These are phyloP conservation scores for Strigamia maritima DNA, from an alignment of 2,888 invertebrate species.

Conservation along the genomic window DNA sequence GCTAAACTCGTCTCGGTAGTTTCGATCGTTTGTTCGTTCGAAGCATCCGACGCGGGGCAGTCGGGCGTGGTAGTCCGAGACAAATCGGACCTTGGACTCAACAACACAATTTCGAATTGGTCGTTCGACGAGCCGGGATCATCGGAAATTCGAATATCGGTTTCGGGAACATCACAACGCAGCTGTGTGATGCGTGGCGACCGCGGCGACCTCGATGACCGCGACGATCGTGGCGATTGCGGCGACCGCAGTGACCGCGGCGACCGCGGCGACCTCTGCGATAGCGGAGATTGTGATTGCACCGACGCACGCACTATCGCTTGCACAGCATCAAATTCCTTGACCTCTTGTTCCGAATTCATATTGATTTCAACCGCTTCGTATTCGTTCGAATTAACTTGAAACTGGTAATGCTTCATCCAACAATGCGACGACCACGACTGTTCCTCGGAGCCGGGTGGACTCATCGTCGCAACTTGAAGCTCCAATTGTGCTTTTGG, in stretches of 20 bases:
- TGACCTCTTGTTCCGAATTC: neutral
- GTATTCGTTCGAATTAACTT: neutral
- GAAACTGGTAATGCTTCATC: neutral
- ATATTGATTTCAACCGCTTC: neutral
- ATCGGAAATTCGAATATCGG: neutral
- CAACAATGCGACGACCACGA: slow-evolving; percentile 37
- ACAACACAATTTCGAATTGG: neutral
- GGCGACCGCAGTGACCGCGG: too few relatives aligned
- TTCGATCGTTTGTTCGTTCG: neutral
- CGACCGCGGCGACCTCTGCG: too few relatives aligned
- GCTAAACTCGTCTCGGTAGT: neutral
- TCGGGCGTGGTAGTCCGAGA: neutral
- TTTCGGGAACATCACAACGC: neutral
- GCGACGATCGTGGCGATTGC: too few relatives aligned
- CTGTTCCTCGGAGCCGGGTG: slow-evolving; percentile 12
- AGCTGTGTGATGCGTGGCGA: neutral
- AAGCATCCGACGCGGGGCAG: neutral
- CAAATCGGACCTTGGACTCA: neutral
- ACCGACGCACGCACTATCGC: too few relatives aligned
- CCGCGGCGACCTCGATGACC: neutral
- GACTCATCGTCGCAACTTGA: neutral
- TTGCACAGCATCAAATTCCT: neutral
- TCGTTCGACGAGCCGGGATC: neutral
- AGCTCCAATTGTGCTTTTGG: neutral
- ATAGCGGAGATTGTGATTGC: too few relatives aligned